Percentiles rank a stretch among this genome's conserved stretches.
phyloP scores from a whole-genome alignment of 2,113 vertebrate genomes.

The Gavia stellata region DNA sequence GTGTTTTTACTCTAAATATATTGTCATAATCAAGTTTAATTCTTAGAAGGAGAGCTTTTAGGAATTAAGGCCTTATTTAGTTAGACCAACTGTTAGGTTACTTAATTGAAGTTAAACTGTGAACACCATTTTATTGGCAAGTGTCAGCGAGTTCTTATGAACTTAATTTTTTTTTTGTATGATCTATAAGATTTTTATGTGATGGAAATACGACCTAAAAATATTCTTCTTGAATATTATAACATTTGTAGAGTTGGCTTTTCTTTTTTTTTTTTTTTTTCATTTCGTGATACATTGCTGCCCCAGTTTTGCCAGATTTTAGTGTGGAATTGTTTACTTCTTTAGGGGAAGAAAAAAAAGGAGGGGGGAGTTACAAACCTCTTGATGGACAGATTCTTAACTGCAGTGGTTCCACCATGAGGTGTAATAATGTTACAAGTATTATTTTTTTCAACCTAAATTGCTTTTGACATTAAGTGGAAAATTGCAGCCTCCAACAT shows the following conservation, averaged over 20 bases:
- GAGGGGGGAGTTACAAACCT: not conserved
- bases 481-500: not conserved
- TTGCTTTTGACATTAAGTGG: not conserved
- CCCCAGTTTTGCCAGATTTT: not conserved
- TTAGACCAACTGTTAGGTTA: not conserved
- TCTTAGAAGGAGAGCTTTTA: not conserved
- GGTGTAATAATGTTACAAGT: not conserved
- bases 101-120: not conserved
- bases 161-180: not conserved
- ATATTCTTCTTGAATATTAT: not conserved
- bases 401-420: not conserved
- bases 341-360: no score
- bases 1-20: not conserved
- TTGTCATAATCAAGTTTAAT: not conserved
- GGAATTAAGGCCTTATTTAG: not conserved
- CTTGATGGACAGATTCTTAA: not conserved
- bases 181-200: not conserved
- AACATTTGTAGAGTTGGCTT: not conserved
- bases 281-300: not conserved
- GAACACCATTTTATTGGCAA: not conserved
- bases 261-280: not conserved
- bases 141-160: not conserved
- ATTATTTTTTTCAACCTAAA: not conserved
- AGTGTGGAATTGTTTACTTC: not conserved
- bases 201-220: not conserved